Base-by-base conservation (phyloP, 2,888 invertebrate genomes). In the Aporophyla lueneburgensis region DNA sequence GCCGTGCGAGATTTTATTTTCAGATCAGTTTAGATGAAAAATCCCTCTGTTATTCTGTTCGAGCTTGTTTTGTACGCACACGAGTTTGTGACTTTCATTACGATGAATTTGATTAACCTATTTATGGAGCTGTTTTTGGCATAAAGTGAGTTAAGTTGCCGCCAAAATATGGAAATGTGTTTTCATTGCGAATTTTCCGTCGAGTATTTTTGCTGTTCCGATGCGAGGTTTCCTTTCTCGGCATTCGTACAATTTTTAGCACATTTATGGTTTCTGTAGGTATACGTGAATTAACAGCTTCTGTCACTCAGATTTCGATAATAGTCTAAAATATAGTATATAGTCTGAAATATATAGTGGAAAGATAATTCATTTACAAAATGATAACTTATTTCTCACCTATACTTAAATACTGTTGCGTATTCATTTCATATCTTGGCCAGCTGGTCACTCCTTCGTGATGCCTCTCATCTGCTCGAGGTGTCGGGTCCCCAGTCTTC, bases 381-480 rank as follows among this genome's bases (percentile, higher is more conserved):
- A 27, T 27, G 5, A 14, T 51, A 67, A 1, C 10, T 2, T 51
- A 27, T 46, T 27, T 92, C 96, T 97, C 92, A 98, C 98, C 97
- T 91, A 98, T 98, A 93, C 97, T 98, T 76, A 99, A 96, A 93
- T 98, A 98, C 90, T 98, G 98, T 92, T 98, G 98, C 33, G 98
- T 97, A 71, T 97, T 97, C 68, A 98, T 97, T 91, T 98, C 98
- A 93, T 98, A 99, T 76, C 98, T 97, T 68, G 98, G 98, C 98
- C 99, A 99, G 6, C 95, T 96, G 69, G 97, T 96, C 40, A 97
- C 97, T 66, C 97, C 95, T 88, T 98, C 98, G 66, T 90, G 91
- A 53, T 92, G 97, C 90, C 83, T 97, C 95, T 93, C 97, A 94
- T 93, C 97, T 0, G 82, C 97, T 82, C 97, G 96, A 81, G 91